Percentiles rank a stretch among this genome's conserved stretches.
Conservation (phyloP, 35 echinoderm and acorn worm species). For the Heliocidaris tuberculata region DNA sequence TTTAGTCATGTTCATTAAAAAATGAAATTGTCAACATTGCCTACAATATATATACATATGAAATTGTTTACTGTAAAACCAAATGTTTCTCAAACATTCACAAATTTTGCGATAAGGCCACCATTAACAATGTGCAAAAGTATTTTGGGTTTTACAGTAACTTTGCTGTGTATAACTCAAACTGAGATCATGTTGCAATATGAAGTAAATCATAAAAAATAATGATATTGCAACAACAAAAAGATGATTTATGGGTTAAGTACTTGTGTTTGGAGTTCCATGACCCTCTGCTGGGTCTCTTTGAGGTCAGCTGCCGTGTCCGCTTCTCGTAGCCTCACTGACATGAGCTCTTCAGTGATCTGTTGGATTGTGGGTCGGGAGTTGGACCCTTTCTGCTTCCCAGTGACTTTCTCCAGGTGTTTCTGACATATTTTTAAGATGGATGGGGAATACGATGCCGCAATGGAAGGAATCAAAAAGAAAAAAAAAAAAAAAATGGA, state of each 20-base stretch:
- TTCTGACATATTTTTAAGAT: slow-evolving; percentile 7
- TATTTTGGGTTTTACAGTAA: too few relatives aligned
- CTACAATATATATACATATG: too few relatives aligned
- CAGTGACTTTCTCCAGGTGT: slow-evolving; percentile 77
- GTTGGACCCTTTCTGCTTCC: slow-evolving; percentile 67
- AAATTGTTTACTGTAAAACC: too few relatives aligned
- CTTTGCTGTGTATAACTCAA: too few relatives aligned
- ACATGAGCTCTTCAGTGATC: slow-evolving; percentile 89
- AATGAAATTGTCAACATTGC: too few relatives aligned
- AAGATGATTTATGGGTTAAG: neutral
- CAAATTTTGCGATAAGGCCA: too few relatives aligned
- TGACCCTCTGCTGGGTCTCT: slow-evolving; percentile 85
- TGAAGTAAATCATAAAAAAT: too few relatives aligned
- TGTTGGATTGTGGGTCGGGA: slow-evolving; percentile 71
- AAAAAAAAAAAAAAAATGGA: neutral
- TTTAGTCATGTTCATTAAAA: too few relatives aligned
- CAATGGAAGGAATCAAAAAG: neutral
- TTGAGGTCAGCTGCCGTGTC: slow-evolving; percentile 88
- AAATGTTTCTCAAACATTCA: too few relatives aligned
- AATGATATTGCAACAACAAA: too few relatives aligned
- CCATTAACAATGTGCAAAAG: too few relatives aligned
- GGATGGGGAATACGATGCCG: neutral
- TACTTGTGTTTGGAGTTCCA: slow-evolving; percentile 94
- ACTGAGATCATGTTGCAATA: too few relatives aligned
- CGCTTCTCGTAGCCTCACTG: slow-evolving; percentile 81